phyloP scores from a whole-genome alignment of 92 coral and sea anemone species.

The Bergia puertoricense region DNA sequence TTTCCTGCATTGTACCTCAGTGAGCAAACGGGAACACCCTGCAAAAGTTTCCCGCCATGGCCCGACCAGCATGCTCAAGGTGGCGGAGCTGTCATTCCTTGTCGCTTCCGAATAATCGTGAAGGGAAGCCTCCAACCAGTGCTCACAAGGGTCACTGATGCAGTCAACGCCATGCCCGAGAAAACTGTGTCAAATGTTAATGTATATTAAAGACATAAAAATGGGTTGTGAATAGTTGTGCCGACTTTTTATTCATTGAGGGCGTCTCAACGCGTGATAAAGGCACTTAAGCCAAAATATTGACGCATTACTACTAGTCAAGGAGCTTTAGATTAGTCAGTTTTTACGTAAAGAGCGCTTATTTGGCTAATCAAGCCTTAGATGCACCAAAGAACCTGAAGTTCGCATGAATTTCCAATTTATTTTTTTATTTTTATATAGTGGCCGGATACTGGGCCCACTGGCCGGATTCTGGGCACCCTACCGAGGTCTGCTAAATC shows the following conservation, averaged over 20 bases:
- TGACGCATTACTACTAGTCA: background rate
- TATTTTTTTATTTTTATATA: too few species aligned
- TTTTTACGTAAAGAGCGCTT: background rate
- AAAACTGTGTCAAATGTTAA: conserved; percentile 34
- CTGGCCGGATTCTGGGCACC: too few species aligned
- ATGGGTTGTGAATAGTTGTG: conserved; percentile 8
- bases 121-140: conserved; percentile 39
- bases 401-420: background rate
- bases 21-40: too few species aligned
- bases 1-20: conserved; percentile 3
- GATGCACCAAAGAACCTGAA: conserved; percentile 1
- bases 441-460: too few species aligned
- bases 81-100: conserved; percentile 34
- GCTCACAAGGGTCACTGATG: conserved; percentile 12
- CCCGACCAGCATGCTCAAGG: conserved; percentile 16
- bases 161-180: conserved; percentile 21
- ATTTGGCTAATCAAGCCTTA: conserved; percentile 18
- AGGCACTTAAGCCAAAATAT: too few species aligned
- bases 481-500: conserved; percentile 25
- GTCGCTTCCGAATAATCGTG: conserved; percentile 30
- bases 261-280: background rate
- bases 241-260: background rate
- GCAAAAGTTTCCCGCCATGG: too few species aligned
- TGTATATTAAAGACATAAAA: conserved; percentile 8
- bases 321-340: background rate